Evolutionary conservation across 1,140 invertebrate species (phyloP).

Genomic region (Dysdera silvatica): DNA sequence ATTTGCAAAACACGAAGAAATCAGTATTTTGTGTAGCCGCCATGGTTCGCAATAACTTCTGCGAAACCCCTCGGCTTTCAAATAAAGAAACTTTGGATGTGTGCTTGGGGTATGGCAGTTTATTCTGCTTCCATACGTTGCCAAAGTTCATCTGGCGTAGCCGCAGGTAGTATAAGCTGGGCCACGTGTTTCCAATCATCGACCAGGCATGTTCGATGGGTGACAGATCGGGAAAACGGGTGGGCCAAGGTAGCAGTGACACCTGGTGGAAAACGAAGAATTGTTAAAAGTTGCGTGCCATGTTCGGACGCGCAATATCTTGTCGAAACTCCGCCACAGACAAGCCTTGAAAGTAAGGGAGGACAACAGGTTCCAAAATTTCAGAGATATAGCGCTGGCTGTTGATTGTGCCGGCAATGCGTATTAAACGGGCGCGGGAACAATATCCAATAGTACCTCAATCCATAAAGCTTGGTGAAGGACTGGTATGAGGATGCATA

Average conservation of each 20-base stretch:
- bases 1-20: neutral
- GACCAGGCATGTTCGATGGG: neutral
- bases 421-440: neutral
- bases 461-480: neutral
- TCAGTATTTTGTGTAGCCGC: neutral
- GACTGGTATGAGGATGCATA: slow-evolving; percentile 4
- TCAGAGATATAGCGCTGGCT: slow-evolving; percentile 5
- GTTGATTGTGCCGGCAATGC: slow-evolving; percentile 9
- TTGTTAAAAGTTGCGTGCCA: slow-evolving; percentile 5
- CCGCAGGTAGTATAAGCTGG: neutral
- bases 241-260: no score
- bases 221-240: neutral
- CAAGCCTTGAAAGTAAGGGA: slow-evolving; percentile 1
- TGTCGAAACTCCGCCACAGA: neutral
- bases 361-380: neutral
- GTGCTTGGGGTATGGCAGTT: neutral
- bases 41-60: neutral
- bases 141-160: neutral
- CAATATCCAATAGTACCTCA: slow-evolving; percentile 8
- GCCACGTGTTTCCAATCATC: neutral
- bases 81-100: no score
- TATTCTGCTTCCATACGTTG: neutral
- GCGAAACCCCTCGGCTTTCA: no score
- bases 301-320: neutral
- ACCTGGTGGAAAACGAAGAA: no score